Evolutionary conservation across 2,888 invertebrate genomes (phyloP), one percentile per base, ranked within the genome.

Genomic region (Horisme vitalbata): DNA sequence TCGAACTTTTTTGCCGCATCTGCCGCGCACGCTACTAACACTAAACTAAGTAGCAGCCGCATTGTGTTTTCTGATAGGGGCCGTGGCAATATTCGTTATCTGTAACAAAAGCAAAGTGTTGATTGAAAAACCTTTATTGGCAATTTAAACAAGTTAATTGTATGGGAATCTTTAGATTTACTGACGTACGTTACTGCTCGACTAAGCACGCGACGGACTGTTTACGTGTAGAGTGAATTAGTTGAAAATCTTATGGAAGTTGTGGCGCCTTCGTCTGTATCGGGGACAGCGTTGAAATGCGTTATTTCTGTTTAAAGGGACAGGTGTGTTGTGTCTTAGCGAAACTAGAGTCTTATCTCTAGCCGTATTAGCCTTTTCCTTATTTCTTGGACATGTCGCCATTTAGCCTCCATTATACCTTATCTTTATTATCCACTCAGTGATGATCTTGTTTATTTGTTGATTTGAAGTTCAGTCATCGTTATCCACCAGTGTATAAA

Each of bases 1-100:
- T 86, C 88, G 52, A 89, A 89, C 63, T 84, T 87, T 71, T 87
- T 88, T 33, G 88, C 87, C 48, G 83, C 89, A 34, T 87, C 84
- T 10, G 72, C 88, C 57, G 84, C 83, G 63, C 73, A 86, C 59
- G 75, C 84, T 65, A 85, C 75, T 75, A 88, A 71, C 68, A 86
- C 68, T 71, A 89, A 71, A 79, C 84, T 83, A 55, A 88, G 68
- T 66, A 88, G 62, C 65, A 88, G 70, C 79, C 85, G 80, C 89
- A 89, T 89, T 72, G 77, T 88, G 59, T 65, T 74, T 62, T 72
- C 70, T 61, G 68, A 63, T 61, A 75, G 71, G 64, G 76, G 79
- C 80, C 86, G 85, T 83, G 80, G 84, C 79, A 83, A 76, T 79
- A 83, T 83, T 77, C 57, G 72, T 73, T 82, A 82, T 86, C 88